Evolutionary conservation across 2,113 vertebrate species (phyloP).

Genomic region (Aldabrachelys gigantea): DNA sequence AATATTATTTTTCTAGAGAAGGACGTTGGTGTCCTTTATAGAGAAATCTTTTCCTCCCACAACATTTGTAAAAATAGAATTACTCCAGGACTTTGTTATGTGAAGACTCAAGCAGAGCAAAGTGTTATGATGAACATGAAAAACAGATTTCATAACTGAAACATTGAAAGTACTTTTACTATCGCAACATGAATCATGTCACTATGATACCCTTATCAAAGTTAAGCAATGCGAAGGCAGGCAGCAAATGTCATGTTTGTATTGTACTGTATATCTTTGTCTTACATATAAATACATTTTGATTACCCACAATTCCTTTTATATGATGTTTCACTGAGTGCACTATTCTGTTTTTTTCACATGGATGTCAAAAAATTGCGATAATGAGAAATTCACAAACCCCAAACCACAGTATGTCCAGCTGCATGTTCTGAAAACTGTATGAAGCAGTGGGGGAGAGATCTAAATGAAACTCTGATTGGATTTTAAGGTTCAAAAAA

Average conservation of each 20-base stretch:
- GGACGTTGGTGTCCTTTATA: too few species aligned
- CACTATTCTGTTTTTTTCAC: fast-evolving
- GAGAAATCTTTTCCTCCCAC: too few species aligned
- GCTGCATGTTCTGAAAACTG: too few species aligned
- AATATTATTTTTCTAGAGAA: too few species aligned
- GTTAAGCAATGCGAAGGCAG: neutral
- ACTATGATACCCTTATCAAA: neutral
- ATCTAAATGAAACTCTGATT: neutral
- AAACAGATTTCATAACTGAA: neutral
- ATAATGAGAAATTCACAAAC: neutral
- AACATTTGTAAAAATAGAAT: neutral
- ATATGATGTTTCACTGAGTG: neutral
- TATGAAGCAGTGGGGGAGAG: neutral
- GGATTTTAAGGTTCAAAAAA: neutral
- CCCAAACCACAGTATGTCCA: too few species aligned
- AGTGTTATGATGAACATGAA: neutral
- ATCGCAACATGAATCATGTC: neutral
- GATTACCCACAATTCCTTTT: neutral
- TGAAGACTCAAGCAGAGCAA: neutral
- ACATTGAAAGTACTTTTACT: neutral
- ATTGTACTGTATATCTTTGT: neutral
- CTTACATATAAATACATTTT: neutral
- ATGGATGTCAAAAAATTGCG: neutral
- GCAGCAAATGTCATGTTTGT: neutral
- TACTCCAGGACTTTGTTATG: neutral